Evolutionary conservation across 2,113 vertebrate species (phyloP).

Genomic region (Serinus canaria): DNA sequence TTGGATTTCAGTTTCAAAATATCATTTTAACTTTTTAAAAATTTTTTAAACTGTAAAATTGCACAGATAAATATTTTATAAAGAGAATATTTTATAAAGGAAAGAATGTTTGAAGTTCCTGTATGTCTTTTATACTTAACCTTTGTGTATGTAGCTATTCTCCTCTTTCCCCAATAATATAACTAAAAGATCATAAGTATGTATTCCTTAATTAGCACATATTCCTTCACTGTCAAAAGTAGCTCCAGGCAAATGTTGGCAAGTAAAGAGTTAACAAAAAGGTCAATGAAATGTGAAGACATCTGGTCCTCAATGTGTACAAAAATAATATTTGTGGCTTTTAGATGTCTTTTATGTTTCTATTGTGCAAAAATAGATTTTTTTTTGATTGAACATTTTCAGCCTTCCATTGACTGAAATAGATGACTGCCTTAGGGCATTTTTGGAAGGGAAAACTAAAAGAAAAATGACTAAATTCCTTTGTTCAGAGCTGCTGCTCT

Average conservation of each 20-base stretch:
- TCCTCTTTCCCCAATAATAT: background rate
- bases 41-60: background rate
- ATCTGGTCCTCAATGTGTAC: conserved; percentile 45
- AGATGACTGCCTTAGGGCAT: conserved; percentile 65
- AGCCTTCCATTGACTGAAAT: conserved; percentile 60
- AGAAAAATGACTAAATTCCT: background rate
- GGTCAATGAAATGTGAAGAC: conserved; percentile 57
- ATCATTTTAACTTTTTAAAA: background rate
- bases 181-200: background rate
- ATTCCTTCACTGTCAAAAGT: conserved; percentile 26
- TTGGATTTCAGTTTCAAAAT: background rate
- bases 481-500: conserved; percentile 23
- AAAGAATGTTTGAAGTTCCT: background rate
- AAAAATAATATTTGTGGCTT: conserved; percentile 56
- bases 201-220: conserved; percentile 15
- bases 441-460: conserved; percentile 50
- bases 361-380: conserved; percentile 52
- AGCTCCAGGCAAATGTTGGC: conserved; percentile 51
- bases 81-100: background rate
- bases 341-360: conserved; percentile 60
- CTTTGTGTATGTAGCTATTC: background rate
- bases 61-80: background rate
- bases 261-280: conserved; percentile 64
- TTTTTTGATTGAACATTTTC: conserved; percentile 65
- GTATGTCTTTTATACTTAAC: background rate